A percentile compares a stretch with the other conserved stretches of the same genome.
Evolutionary conservation across 30 jellyfish, hydroid and myxozoan species (phyloP).

Genomic region (Turritopsis dohrnii): DNA sequence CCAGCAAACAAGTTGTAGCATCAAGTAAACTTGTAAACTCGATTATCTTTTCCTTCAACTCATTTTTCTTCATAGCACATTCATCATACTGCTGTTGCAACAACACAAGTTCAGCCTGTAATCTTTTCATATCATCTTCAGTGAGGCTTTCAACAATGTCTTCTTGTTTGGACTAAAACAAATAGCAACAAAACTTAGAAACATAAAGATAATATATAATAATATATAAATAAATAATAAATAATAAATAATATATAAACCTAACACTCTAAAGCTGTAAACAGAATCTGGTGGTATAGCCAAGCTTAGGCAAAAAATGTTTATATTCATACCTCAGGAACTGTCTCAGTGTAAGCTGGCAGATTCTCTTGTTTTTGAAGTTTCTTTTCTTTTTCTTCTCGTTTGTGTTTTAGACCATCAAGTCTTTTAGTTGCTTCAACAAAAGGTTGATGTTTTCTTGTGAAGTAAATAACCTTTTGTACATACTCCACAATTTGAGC

Average conservation of each 20-base stretch:
- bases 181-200: too few relatives aligned
- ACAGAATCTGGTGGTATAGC: too few relatives aligned
- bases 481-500: conserved; percentile 79
- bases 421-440: conserved; percentile 30
- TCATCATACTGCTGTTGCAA: conserved; percentile 62
- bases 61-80: conserved; percentile 48
- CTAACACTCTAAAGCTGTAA: neutral
- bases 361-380: neutral
- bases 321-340: neutral
- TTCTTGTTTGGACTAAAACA: conserved; percentile 35
- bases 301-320: neutral
- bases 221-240: neutral
- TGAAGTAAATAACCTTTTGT: conserved; percentile 54
- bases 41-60: conserved; percentile 41
- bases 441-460: conserved; percentile 47
- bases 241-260: neutral
- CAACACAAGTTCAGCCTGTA: conserved; percentile 42
- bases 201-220: neutral
- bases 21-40: conserved; percentile 45
- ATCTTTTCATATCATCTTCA: conserved; percentile 48
- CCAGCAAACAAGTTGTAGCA: conserved; percentile 42
- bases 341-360: neutral
- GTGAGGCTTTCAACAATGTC: conserved; percentile 51
- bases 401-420: conserved; percentile 43
- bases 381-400: conserved; percentile 24